Base-by-base conservation (phyloP, 2,113 vertebrate species). In the Grantiella picta region DNA sequence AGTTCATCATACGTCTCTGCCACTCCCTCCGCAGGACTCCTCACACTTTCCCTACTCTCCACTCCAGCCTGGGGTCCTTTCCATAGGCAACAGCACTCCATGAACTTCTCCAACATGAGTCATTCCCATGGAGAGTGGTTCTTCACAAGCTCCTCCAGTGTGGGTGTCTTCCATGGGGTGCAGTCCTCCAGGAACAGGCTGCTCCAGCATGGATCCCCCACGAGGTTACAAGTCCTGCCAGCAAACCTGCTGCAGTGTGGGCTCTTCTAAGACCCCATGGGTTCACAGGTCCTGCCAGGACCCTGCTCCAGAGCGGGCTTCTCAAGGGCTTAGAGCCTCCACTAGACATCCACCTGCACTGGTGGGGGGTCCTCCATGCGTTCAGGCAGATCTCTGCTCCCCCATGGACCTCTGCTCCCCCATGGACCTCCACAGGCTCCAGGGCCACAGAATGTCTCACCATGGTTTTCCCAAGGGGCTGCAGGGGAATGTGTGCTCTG, bases 161-260 rank as follows among this genome's bases (percentile, higher is more conserved):
- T 36, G 35, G 42, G 25, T 35, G 8, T 17, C 21, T 71, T 35
- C 57, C 25, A 64, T 13, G 9, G 11, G 5, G 2, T 15, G 2
- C 25, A 80, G 35, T 29, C 49, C 66, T 27, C 25, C 35, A 42
- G 50, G 57, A 64, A 10, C 14, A 42, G 35, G 27, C 17, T 56
- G 40, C 21, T 49, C 27, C 36, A 44, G 5, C 0, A 0, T 28
- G 22, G 9, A 29, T 31, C 17, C 19, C 44, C 27, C 21, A 8
- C 13, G 11, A 5, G 15, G 6, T 36, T 35, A 11, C 12, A 36
- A 42, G 35, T 65, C 18, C 31, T 65, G 31, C 12, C 29, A 50
- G 12, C 21, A 65, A 65, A 35, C 22, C 25, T 44, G 6, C 15
- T 33, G 31, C 23, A 33, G 12, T 44, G 25, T 3, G 10, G 21